Base-by-base conservation (phyloP, 2,113 vertebrate species). In the Festucalex cinctus region DNA sequence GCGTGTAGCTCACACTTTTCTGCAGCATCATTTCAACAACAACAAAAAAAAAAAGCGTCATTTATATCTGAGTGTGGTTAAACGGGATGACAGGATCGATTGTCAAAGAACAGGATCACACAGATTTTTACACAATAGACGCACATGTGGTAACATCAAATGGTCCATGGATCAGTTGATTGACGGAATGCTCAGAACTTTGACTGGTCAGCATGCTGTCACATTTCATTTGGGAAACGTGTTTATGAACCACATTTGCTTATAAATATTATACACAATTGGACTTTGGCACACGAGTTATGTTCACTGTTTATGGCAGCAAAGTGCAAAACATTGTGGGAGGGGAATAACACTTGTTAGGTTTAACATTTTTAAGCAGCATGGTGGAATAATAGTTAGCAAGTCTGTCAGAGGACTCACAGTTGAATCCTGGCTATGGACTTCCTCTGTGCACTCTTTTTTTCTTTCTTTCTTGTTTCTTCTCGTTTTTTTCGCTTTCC, bases 81-180 rank as follows among this genome's bases (percentile, higher is more conserved):
- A 56, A 28, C 9, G 41, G 63, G 69, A 76, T 75, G 75, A 76
- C 54, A 76, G 63, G 20, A 65, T 24, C 14, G 59, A 75, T 70
- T 67, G 64, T 68, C 60, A 75, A 77, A 81, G 78, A 84, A 79
- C 76, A 73, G 62, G 65, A 83, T 80, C 73, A 76, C 58, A 44
- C 43, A 68, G 75, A 83, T 78, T 75, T 39, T 70, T 80, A 66
- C 39, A n/a, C 69, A 71, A 58, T 12, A 65, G 60, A 70, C 80
- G 81, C 82, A 75, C 20, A 41, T n/a, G 46, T 36, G 69, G 64
- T 75, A 73, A 83, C 75, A 72, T 71, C 83, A 76, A 72, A 63
- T 41, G 70, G 53, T 64, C 63, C 72, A 65, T 68, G 35, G 62
- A 63, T 22, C 13, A 44, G 16, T 62, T 16, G 5, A 61, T 61